phyloP scores from a whole-genome alignment of 1,140 invertebrate genomes.

The Reticulitermes speratus region DNA sequence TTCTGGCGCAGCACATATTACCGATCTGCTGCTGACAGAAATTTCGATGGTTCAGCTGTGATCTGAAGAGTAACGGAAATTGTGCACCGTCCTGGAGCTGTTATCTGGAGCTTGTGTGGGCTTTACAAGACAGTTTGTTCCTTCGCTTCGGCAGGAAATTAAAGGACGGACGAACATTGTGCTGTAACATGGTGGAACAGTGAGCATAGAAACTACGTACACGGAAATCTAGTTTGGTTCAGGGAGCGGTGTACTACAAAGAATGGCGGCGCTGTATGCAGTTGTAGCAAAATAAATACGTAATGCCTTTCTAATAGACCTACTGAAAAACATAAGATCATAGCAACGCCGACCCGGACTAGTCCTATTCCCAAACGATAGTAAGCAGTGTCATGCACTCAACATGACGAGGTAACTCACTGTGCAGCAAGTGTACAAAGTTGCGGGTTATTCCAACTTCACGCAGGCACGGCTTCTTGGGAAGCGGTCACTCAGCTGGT shows the following conservation, averaged over 20 bases:
- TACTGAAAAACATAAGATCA: neutral
- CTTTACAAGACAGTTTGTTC: constrained; percentile 1
- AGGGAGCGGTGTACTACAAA: neutral
- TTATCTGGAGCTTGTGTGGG: neutral
- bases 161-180: neutral
- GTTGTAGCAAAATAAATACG: neutral
- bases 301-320: neutral
- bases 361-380: too few species aligned
- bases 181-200: neutral
- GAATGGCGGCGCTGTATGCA: neutral
- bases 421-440: too few species aligned
- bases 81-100: neutral
- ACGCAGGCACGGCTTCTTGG: too few species aligned
- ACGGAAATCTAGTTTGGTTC: neutral
- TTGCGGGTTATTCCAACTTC: too few species aligned
- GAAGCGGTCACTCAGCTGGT: too few species aligned
- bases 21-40: neutral
- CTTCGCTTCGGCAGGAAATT: neutral
- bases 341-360: neutral
- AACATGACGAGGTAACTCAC: too few species aligned
- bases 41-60: neutral
- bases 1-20: neutral
- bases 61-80: neutral
- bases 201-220: too few species aligned
- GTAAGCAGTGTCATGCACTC: too few species aligned